Base-by-base conservation (phyloP, 2,888 invertebrate genomes). In the Graphium colonna region DNA sequence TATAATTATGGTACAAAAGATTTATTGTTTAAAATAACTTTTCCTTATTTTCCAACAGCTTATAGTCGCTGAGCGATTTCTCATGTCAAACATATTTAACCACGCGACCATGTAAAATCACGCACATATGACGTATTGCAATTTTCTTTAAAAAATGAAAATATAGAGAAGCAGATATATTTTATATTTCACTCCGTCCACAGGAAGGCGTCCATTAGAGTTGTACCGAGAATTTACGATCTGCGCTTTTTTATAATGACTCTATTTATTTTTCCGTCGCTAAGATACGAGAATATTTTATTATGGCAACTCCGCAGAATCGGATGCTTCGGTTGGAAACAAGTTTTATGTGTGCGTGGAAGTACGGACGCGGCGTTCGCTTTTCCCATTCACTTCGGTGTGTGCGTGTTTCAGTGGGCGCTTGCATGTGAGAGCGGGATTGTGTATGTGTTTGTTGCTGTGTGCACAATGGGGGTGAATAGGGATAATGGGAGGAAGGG, bases 381-480 rank as follows among this genome's bases (percentile, higher is more conserved):
- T 50, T 45, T 46, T 47, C 57, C 53, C 53, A 49, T 50, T 50
- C 5, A 28, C n/a, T 15, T 49, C 41, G 41, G n/a, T 5, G 50
- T 55, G 55, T 59, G 57, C 53, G 55, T 26, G 40, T 28, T 28
- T 46, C 39, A 40, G 38, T 52, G 48, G 47, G 36, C 48, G 47
- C n/a, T 1, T 36, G 9, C 38, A 28, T 31, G 16, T 51, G 41
- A 53, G 18, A 51, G 21, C 12, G 31, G 39, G 31, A 28, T n/a
- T 36, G 47, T 61, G 65, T 66, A 65, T 61, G 61, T 53, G 61
- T 41, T 39, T 39, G 3, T 55, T 63, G 59, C 56, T 64, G 52
- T 52, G 60, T 28, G 61, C 56, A 44, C 51, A 51, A 51, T 28
- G 47, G 65, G 65, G 68, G 73, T 69, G 73, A 67, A 68, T 72